phyloP scores from a whole-genome alignment of 2,888 invertebrate species.

The Bimastos eiseni region DNA sequence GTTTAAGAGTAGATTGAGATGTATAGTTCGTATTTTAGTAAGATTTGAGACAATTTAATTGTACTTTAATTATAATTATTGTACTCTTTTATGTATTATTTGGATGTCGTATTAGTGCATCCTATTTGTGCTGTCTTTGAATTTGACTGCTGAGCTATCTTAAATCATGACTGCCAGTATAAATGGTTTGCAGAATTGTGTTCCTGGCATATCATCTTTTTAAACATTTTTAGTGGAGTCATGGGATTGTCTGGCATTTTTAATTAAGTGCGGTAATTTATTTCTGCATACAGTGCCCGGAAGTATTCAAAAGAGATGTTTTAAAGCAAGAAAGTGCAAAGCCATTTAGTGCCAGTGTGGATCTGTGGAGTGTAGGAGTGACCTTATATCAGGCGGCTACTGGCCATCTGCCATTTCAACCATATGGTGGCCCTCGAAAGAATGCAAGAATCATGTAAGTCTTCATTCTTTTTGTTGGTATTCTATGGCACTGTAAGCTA shows the following conservation, averaged over 20 bases:
- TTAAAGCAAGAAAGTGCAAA: not conserved
- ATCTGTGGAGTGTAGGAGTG: slow-evolving; percentile 1
- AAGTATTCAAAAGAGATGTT: not conserved
- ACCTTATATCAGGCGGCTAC: slow-evolving; percentile 8
- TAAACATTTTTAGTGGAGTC: not conserved
- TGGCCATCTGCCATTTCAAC: not conserved
- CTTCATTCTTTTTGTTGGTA: not conserved
- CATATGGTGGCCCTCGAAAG: not conserved
- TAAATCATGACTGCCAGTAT: not conserved
- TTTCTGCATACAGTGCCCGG: not conserved
- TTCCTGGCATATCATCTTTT: not conserved
- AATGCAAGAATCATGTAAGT: slow-evolving; percentile 1
- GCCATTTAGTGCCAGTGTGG: not conserved
- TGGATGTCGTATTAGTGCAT: no score
- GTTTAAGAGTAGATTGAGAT: no score
- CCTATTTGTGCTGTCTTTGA: no score
- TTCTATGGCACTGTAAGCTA: not conserved
- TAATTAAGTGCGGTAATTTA: not conserved
- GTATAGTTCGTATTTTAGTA: no score
- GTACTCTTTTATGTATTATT: no score
- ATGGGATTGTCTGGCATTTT: not conserved
- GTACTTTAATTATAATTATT: no score
- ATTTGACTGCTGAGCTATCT: no score
- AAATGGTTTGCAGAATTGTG: no score
- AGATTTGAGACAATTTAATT: no score